phyloP scores from a whole-genome alignment of 23 tunicate species.

The Halocynthia aurantium region DNA sequence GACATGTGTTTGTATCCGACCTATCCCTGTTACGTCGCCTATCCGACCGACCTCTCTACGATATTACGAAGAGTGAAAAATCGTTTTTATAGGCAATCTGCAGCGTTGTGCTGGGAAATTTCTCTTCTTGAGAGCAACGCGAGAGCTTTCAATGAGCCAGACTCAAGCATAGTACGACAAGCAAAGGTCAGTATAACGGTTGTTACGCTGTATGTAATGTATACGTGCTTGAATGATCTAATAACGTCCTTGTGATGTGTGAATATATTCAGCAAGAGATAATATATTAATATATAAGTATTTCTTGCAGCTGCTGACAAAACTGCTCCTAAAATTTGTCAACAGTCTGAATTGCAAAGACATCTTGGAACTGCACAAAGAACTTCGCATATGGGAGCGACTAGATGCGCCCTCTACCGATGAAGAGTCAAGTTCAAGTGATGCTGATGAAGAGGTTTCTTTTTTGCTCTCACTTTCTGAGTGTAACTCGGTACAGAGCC shows the following conservation, averaged over 20 bases:
- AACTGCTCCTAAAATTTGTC: no score
- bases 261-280: no score
- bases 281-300: no score
- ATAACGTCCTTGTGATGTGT: background rate
- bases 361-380: no score
- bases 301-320: no score
- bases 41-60: conserved; percentile 35
- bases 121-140: conserved; percentile 28
- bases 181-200: conserved; percentile 12
- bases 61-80: conserved; percentile 23
- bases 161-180: conserved; percentile 34
- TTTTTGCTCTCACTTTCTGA: no score
- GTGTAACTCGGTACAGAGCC: no score
- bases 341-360: no score
- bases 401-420: no score
- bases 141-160: conserved; percentile 32
- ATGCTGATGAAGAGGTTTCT: no score
- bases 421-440: no score
- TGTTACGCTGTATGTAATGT: background rate
- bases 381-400: no score
- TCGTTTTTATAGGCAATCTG: conserved; percentile 27
- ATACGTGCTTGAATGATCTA: background rate
- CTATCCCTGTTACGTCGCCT: conserved; percentile 37
- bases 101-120: conserved; percentile 31
- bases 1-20: conserved; percentile 26